Evolutionary conservation across 2,888 invertebrate genomes (phyloP).

Genomic region (Zelleria hepariella): DNA sequence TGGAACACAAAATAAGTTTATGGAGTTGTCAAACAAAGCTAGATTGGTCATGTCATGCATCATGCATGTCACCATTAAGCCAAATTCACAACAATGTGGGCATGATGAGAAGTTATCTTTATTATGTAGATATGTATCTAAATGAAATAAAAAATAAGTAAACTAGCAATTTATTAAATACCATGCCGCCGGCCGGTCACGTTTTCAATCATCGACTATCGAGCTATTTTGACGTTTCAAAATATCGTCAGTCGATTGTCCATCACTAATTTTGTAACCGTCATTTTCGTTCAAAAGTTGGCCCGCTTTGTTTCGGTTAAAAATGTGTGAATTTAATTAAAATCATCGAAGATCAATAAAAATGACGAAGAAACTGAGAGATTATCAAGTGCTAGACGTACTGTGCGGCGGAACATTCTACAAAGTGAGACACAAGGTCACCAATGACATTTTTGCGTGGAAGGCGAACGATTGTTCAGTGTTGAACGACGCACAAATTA

Average conservation of each 20-base stretch:
- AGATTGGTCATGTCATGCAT: too few relatives aligned
- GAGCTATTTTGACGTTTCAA: neutral
- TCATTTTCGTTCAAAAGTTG: slow-evolving; percentile 43
- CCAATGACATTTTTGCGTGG: slow-evolving; percentile 64
- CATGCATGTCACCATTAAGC: too few relatives aligned
- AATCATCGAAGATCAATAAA: slow-evolving; percentile 15
- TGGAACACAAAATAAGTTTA: too few relatives aligned
- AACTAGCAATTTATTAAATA: too few relatives aligned
- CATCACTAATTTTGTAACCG: slow-evolving; percentile 36
- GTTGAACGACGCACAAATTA: slow-evolving; percentile 54
- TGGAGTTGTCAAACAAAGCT: too few relatives aligned
- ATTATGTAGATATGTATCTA: too few relatives aligned
- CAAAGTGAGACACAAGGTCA: slow-evolving; percentile 68
- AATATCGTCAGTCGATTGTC: neutral
- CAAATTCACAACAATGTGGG: too few relatives aligned
- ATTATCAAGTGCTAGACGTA: slow-evolving; percentile 67
- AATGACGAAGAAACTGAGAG: slow-evolving; percentile 59
- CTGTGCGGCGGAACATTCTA: slow-evolving; percentile 63
- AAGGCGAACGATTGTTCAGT: slow-evolving; percentile 60
- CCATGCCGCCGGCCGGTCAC: neutral
- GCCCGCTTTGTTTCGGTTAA: slow-evolving; percentile 55
- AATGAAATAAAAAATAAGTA: too few relatives aligned
- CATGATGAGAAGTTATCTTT: too few relatives aligned
- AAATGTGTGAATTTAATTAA: slow-evolving; percentile 43
- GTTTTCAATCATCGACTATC: neutral